Evolutionary conservation across 2,797 vertebrate genomes (phyloP).

Genomic region (Peromyscus melanophrys): DNA sequence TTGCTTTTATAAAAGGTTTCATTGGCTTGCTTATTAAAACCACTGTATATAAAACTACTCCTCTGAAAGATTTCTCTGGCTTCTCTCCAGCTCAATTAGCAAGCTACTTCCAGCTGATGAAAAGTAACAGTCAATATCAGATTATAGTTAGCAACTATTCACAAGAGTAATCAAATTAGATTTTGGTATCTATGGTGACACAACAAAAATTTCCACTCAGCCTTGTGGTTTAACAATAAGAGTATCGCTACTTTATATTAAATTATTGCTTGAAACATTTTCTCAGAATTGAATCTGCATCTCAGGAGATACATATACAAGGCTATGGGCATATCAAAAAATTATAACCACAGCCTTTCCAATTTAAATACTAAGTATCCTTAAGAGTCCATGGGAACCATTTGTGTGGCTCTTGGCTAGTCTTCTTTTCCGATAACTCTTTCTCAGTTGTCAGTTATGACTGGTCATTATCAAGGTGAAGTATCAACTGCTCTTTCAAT

Average conservation of each 20-base stretch:
- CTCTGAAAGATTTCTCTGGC: constrained; percentile 85
- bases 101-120: constrained; percentile 79
- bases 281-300: constrained; percentile 76
- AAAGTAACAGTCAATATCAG: constrained; percentile 84
- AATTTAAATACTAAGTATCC: constrained; percentile 71
- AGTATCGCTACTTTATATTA: constrained; percentile 67
- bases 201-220: constrained; percentile 75
- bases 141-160: constrained; percentile 83
- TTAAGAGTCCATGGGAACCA: neutral
- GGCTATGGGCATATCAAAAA: constrained; percentile 61
- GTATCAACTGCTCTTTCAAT: constrained; percentile 4
- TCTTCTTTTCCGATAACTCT: constrained; percentile 1
- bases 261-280: constrained; percentile 79
- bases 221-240: constrained; percentile 70
- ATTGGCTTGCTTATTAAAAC: constrained; percentile 84
- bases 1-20: constrained; percentile 83
- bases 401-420: neutral
- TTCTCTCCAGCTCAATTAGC: constrained; percentile 85
- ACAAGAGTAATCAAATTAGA: constrained; percentile 82
- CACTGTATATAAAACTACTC: constrained; percentile 79
- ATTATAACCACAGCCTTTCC: constrained; percentile 52
- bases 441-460: constrained; percentile 38
- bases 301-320: constrained; percentile 74
- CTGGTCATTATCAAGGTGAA: constrained; percentile 4
- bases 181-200: constrained; percentile 79